Base-by-base conservation (phyloP, 1,140 invertebrate species). In the Scaptomyza pallida region DNA sequence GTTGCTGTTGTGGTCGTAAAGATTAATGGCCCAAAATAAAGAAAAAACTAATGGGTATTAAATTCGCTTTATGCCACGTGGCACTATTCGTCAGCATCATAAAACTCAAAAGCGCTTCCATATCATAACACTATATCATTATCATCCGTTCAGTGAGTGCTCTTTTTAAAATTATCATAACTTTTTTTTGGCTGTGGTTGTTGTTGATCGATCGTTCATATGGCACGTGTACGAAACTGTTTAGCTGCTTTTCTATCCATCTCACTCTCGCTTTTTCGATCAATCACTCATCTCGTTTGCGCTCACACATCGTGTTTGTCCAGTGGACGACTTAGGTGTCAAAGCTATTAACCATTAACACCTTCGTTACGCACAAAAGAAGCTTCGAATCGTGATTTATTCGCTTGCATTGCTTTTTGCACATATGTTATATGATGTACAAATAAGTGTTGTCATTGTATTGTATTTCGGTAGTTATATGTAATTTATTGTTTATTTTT, bases 251-350 rank as follows among this genome's bases (percentile, higher is more conserved):
- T 9, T 21, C 37, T 21, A 19, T 37, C 47, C 26, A 30, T 26
- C 21, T 44, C 21, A 10, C 44, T 21, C 52, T 43, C 15, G 26
- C 16, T 44, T 19, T 44, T 35, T 19, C 41, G 19, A n/a, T 51
- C 48, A n/a, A 51, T 37, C 48, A 52, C n/a, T 37, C 16, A 37
- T 19, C 40, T n/a, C 23, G 6, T 17, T 23, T 13, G 16, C 13
- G 1, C 9, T 23, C 13, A 35, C 16, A 54, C 68, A 61, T 48
- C 62, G 71, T 74, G 63, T 74, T 86, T 86, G 75, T 62, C 55
- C 70, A 78, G 47, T 73, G 69, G 65, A 78, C 63, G 75, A 60
- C 65, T 86, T 67, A 44, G 80, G 69, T 81, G 80, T 86, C 86
- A 62, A 72, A 67, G 60, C 44, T 33, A 26, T 70, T 50, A 71